Percentiles rank a stretch among this genome's conserved stretches.
Conservation (phyloP, 1,140 invertebrate genomes). For the Pomacea maculata region DNA sequence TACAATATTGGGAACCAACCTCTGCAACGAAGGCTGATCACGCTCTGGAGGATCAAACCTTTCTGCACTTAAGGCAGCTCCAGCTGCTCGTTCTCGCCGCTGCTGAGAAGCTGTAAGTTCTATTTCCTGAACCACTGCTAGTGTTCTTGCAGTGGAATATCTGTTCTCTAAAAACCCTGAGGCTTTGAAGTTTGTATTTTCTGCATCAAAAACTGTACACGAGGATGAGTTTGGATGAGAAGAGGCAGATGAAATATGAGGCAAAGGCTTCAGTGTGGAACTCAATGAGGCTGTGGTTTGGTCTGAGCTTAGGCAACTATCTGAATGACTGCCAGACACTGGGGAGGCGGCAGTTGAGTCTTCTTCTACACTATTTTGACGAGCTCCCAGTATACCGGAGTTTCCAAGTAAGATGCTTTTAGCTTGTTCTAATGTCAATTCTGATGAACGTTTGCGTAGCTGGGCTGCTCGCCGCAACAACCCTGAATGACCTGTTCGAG, state of each 20-base stretch:
- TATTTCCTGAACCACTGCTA: constrained; percentile 41
- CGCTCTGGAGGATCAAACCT: constrained; percentile 49
- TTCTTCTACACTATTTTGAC: background rate
- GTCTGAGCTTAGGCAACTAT: too few species aligned
- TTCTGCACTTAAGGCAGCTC: constrained; percentile 37
- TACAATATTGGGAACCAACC: background rate
- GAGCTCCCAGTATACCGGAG: constrained; percentile 41
- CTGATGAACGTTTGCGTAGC: constrained; percentile 28
- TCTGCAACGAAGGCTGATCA: constrained; percentile 29
- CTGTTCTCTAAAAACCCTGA: constrained; percentile 9
- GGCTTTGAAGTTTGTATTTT: background rate
- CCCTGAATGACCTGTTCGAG: constrained; percentile 21
- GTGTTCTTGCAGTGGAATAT: constrained; percentile 23
- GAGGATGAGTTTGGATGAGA: constrained; percentile 14
- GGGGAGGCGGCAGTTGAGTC: constrained; percentile 1
- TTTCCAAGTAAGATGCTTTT: constrained; percentile 53
- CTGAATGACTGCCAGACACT: background rate
- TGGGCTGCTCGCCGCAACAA: constrained; percentile 37
- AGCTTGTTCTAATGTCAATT: constrained; percentile 52
- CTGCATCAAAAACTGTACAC: constrained; percentile 11
- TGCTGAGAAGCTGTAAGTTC: constrained; percentile 41
- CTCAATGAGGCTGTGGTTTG: background rate
- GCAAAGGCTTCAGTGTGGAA: background rate
- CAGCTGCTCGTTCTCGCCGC: constrained; percentile 30
- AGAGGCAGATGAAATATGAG: constrained; percentile 4